Percentiles rank a stretch among this genome's conserved stretches.
phyloP scores from a whole-genome alignment of 2,888 invertebrate genomes.

The Sinodicranocentrus sp. region DNA sequence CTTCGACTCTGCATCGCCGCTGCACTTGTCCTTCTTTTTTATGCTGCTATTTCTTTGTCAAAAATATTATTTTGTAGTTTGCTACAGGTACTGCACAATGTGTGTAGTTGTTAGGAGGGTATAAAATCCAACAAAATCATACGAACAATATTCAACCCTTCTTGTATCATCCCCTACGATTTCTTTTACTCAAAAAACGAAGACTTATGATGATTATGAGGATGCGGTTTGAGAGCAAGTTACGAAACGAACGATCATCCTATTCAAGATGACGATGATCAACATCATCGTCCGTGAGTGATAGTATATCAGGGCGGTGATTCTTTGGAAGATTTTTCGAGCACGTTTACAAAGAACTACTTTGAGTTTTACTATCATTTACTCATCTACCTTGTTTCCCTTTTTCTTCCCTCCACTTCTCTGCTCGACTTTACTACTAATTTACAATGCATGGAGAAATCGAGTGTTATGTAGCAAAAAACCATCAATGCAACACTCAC shows the following conservation, averaged over 20 bases:
- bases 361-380: slow-evolving; percentile 21
- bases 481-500: background rate
- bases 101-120: no score
- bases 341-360: slow-evolving; percentile 32
- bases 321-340: slow-evolving; percentile 13
- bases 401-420: slow-evolving; percentile 31
- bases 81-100: no score
- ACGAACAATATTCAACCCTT: no score
- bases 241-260: background rate
- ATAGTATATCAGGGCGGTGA: slow-evolving; percentile 19
- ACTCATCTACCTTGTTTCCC: slow-evolving; percentile 7
- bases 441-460: slow-evolving; percentile 6
- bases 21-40: no score
- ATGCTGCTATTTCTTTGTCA: no score
- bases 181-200: background rate
- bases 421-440: background rate
- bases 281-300: background rate
- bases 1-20: no score
- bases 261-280: slow-evolving; percentile 10
- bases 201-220: no score
- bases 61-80: no score
- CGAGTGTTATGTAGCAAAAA: slow-evolving; percentile 32
- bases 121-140: no score
- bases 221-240: no score
- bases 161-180: no score